Evolutionary conservation across 2,888 invertebrate species (phyloP).

Genomic region (Noctua comes): DNA sequence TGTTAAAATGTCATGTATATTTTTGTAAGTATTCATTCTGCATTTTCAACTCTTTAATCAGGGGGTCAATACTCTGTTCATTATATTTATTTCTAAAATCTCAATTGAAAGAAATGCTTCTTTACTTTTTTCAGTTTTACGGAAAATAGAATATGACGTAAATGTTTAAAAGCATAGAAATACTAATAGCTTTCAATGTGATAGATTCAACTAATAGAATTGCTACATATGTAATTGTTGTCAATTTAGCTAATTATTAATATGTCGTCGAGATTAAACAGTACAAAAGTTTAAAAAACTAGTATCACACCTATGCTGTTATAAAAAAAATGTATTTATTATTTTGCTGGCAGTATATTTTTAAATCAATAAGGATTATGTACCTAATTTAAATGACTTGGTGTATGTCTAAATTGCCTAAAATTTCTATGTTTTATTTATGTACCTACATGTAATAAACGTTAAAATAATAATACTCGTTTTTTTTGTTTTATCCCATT

Average conservation of each 20-base stretch:
- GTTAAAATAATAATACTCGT: constrained; percentile 76
- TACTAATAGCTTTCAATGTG: constrained; percentile 61
- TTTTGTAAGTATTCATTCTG: constrained; percentile 51
- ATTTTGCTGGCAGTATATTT: constrained; percentile 44
- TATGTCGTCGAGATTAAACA: constrained; percentile 53
- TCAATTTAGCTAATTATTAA: constrained; percentile 43
- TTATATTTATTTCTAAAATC: constrained; percentile 2
- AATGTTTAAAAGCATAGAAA: constrained; percentile 23
- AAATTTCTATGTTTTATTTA: constrained; percentile 70
- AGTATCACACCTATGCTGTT: constrained; percentile 25
- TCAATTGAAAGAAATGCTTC: background rate
- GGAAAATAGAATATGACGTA: constrained; percentile 4
- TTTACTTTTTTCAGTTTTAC: constrained; percentile 3
- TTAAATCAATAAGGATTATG: constrained; percentile 37
- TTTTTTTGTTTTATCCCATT: constrained; percentile 83
- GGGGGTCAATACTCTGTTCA: background rate
- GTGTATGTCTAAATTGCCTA: constrained; percentile 65
- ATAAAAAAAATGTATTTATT: constrained; percentile 35
- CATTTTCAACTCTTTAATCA: constrained; percentile 28
- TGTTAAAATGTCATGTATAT: constrained; percentile 54
- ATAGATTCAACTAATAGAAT: constrained; percentile 41
- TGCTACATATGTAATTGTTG: constrained; percentile 38
- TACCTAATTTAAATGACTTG: constrained; percentile 39
- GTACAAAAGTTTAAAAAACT: constrained; percentile 54
- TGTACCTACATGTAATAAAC: constrained; percentile 75